Percentiles rank a stretch among this genome's conserved stretches.
phyloP scores from a whole-genome alignment of 2,888 invertebrate species.

The Pyrocoelia pectoralis region DNA sequence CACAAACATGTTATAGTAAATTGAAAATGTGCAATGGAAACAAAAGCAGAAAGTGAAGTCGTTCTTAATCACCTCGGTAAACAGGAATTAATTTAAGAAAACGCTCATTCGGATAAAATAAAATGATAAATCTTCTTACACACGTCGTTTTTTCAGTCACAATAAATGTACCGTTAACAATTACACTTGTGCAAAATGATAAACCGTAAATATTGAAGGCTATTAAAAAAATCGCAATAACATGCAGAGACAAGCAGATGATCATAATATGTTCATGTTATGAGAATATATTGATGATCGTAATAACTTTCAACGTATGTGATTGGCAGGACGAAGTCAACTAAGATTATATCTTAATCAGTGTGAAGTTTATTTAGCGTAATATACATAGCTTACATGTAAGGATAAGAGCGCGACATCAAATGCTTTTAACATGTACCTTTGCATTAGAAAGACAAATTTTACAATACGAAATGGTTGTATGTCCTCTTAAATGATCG shows the following conservation, averaged over 20 bases:
- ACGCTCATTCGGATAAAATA: no score
- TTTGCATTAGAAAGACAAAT: constrained; percentile 22
- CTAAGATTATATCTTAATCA: constrained; percentile 20
- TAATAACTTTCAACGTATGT: background rate
- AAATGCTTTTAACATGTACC: constrained; percentile 21
- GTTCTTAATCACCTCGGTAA: no score
- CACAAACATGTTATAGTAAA: no score
- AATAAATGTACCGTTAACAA: no score
- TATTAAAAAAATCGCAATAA: background rate
- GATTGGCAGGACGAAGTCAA: constrained; percentile 17
- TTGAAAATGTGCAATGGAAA: no score
- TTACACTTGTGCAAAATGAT: no score
- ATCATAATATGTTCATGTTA: background rate
- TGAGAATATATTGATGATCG: background rate
- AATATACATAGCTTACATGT: constrained; percentile 20
- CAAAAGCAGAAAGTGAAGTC: no score
- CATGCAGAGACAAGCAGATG: background rate
- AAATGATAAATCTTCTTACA: no score
- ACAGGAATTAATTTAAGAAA: no score
- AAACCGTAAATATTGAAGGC: no score
- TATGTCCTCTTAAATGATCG: constrained; percentile 14
- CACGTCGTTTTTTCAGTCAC: no score
- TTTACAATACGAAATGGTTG: constrained; percentile 23
- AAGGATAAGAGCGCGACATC: constrained; percentile 22
- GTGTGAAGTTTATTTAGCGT: constrained; percentile 13